Percentiles rank a stretch among this genome's conserved stretches.
Evolutionary conservation across 2,113 vertebrate genomes (phyloP).

Genomic region (Mirza zaza): DNA sequence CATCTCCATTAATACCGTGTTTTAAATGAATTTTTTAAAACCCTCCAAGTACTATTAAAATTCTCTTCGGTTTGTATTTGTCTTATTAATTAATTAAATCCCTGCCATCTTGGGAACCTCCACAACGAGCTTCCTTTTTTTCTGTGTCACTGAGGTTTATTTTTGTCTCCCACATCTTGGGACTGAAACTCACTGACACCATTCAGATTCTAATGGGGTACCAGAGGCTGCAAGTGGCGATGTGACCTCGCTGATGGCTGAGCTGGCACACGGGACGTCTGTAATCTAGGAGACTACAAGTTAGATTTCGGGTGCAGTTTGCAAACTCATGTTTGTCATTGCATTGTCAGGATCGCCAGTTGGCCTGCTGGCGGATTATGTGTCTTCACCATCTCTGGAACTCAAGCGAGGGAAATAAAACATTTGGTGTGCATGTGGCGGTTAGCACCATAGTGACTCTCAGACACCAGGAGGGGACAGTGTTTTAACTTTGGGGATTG

Average conservation of each 20-base stretch:
- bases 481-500: not conserved
- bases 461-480: not conserved
- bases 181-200: not conserved
- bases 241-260: not conserved
- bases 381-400: not conserved
- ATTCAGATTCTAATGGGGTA: slow-evolving; percentile 37
- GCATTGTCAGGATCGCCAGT: slow-evolving; percentile 14
- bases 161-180: slow-evolving; percentile 29
- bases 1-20: not conserved
- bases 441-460: not conserved
- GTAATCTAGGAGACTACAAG: not conserved
- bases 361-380: not conserved
- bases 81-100: slow-evolving; percentile 42
- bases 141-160: slow-evolving; percentile 55
- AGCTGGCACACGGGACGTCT: slow-evolving; percentile 31
- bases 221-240: not conserved
- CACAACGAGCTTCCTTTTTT: not conserved
- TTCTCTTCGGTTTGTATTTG: not conserved
- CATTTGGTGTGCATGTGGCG: not conserved
- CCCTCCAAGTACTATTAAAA: not conserved
- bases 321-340: not conserved
- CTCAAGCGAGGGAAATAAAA: not conserved
- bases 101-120: slow-evolving; percentile 17
- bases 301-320: not conserved
- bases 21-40: not conserved